Evolutionary conservation across 2,113 vertebrate genomes (phyloP), one percentile per base, ranked within the genome.

Genomic region (Numenius arquata): DNA sequence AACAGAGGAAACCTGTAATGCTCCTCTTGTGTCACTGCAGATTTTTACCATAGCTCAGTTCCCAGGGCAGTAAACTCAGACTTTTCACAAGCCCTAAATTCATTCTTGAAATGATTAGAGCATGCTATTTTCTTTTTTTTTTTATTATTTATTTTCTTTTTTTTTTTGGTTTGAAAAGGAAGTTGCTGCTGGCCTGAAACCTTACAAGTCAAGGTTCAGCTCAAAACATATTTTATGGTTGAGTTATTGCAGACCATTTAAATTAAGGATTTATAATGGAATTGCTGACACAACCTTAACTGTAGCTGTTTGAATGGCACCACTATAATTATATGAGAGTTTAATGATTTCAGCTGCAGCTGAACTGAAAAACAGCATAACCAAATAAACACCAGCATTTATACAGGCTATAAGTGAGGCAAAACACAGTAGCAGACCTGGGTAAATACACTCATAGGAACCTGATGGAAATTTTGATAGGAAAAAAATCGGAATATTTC

Each of bases 241-340:
- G 95, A 95, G 80, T 95, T 95, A 65, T 68, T 87, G 82, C 19
- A 88, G 89, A 74, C 23, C 48, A 95, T 78, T 83, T 88, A 90
- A 89, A 93, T 93, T 91, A 95, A 55, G 85, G 40, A 26, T 95
- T 97, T 95, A 74, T 50, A 97, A 88, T 83, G 78, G 74, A 97
- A 97, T 91, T 95, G 91, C 94, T 97, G 95, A 96, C 92, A 91
- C 30, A 82, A 48, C 52, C 50, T 93, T 85, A 89, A 70, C 86
- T 93, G 74, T 86, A 88, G 67, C 45, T 82, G 17, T 88, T 88
- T 94, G 62, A 96, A 76, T 90, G 74, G 53, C 95, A 95, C 48
- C 50, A 88, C 88, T 95, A 48, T 96, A 97, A 97, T 98, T 97
- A 93, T 40, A 92, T 93, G 90, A 92, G 78, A 96, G 96, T 96